Evolutionary conservation across 1,140 invertebrate species (phyloP).

Genomic region (Trichomalopsis sarcophagae): DNA sequence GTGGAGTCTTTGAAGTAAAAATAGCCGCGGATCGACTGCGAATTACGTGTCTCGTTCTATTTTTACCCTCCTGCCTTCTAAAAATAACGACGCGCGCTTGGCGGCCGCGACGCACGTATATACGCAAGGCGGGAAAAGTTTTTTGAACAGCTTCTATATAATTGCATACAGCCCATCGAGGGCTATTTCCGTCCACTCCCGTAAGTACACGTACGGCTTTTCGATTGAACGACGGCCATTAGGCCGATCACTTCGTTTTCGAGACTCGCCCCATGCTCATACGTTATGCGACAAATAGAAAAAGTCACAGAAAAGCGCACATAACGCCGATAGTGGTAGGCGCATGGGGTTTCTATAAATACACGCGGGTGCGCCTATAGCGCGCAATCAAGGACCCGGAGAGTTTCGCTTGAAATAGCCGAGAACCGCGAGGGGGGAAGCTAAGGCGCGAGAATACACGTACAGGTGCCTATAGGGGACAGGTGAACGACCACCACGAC

Average conservation of each 20-base stretch:
- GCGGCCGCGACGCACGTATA: not conserved
- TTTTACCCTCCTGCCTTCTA: not conserved
- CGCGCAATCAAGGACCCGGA: not conserved
- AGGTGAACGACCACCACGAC: slow-evolving; percentile 19
- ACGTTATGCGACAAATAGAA: too few relatives aligned
- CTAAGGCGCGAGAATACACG: not conserved
- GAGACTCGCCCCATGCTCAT: too few relatives aligned
- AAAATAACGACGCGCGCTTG: not conserved
- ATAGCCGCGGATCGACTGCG: not conserved
- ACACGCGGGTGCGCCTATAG: not conserved
- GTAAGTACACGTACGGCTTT: too few relatives aligned
- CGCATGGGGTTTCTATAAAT: not conserved
- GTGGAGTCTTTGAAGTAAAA: not conserved
- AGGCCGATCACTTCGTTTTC: too few relatives aligned
- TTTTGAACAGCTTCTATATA: not conserved
- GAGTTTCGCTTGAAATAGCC: not conserved
- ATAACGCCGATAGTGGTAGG: too few relatives aligned
- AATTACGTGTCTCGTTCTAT: slow-evolving; percentile 3
- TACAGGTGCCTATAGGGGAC: not conserved
- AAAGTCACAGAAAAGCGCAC: too few relatives aligned
- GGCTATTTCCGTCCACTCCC: too few relatives aligned
- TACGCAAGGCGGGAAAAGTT: not conserved
- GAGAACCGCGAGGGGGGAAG: not conserved
- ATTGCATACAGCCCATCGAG: too few relatives aligned
- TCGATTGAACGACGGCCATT: not conserved